Conservation (phyloP, 2,888 invertebrate species). For the Yponomeuta cagnagella region DNA sequence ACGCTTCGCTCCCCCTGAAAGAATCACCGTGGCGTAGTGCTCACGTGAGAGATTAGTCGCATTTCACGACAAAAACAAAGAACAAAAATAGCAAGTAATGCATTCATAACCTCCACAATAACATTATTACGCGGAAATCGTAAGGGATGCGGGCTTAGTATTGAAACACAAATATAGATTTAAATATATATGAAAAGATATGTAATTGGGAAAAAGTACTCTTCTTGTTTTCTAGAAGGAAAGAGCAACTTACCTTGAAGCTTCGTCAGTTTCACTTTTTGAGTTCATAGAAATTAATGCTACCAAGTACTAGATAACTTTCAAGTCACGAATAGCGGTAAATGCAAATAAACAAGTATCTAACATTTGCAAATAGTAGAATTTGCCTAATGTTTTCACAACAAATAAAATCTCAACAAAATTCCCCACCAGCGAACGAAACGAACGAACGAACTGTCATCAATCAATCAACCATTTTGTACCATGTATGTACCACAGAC, state of each 20-base stretch:
- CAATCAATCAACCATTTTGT: constrained; percentile 43
- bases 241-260: constrained; percentile 63
- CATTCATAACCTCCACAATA: constrained; percentile 42
- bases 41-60: neutral
- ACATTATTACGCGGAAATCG: constrained; percentile 34
- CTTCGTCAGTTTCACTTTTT: constrained; percentile 73
- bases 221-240: neutral
- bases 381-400: constrained; percentile 18
- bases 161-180: neutral
- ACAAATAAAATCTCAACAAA: constrained; percentile 29
- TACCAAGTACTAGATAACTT: constrained; percentile 46
- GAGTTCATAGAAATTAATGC: constrained; percentile 73
- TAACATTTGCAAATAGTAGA: constrained; percentile 37
- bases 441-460: constrained; percentile 43
- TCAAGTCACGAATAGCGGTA: constrained; percentile 42
- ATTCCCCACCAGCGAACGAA: constrained; percentile 20
- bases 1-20: constrained; percentile 71
- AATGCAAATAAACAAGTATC: constrained; percentile 35
- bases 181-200: neutral
- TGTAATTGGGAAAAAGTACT: neutral
- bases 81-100: constrained; percentile 69
- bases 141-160: neutral
- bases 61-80: constrained; percentile 49
- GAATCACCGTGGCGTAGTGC: neutral
- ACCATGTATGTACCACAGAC: neutral